Base-by-base conservation (phyloP, 2,113 vertebrate species). In the Trochalopteron elliotii region DNA sequence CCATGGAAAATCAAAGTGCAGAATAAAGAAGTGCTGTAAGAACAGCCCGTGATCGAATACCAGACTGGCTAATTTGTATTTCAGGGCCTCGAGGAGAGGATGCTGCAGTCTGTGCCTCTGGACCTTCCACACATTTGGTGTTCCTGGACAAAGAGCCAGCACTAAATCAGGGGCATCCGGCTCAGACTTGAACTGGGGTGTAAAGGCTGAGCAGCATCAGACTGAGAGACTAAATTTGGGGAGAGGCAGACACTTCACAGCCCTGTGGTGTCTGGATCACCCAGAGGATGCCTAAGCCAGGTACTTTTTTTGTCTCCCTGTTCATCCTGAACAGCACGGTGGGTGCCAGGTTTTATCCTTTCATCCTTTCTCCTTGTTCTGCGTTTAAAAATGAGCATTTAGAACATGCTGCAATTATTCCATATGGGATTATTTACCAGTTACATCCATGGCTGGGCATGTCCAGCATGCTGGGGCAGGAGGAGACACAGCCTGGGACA, bases 1-100 rank as follows among this genome's bases (percentile, higher is more conserved):
- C 84, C 88, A 11, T 97, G 98, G 98, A 98, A 98, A 98, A 98
- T 97, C 96, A 97, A 98, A 98, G 96, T 97, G 91, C 93, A 96
- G 97, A 97, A 96, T 97, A 96, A 98, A 96, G 96, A 95, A 83
- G 81, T 92, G 93, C 94, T 91, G 82, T 96, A 95, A 97, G 96
- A 98, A 94, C 97, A 93, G 96, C 86, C 94, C 87, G 7, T 96
- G 96, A 97, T 96, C 83, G 93, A 94, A 94, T 96, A 97, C 98
- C 98, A 98, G 96, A 90, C 90, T 89, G 96, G 93, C 90, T 98
- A 98, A 97, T 98, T 97, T 95, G 96, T 97, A 94, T 97, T 98
- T 98, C 97, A 98, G 97, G 97, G 97, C 44, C 96, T 86, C 67
- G 61, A 96, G 97, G 89, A 94, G 90, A 97, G 93, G 94, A 95